Conservation (phyloP, 2,113 vertebrate genomes). For the Chaetodon trifascialis region DNA sequence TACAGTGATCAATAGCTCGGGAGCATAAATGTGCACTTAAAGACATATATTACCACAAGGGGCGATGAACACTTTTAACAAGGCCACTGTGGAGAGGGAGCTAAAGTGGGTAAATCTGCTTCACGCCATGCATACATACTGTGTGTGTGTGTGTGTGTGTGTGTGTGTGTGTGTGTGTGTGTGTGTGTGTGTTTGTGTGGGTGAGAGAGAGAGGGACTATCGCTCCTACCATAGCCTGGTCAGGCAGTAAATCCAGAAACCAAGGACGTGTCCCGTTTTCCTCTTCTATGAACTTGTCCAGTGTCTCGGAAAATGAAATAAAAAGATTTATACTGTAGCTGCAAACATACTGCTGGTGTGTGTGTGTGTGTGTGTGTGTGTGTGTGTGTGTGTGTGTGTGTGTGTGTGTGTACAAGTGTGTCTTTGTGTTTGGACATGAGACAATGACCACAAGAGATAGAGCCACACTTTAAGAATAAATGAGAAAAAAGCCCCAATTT, state of each 20-base stretch:
- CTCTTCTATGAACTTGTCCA: slow-evolving; percentile 84
- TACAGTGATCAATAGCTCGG: slow-evolving; percentile 79
- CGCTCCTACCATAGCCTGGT: slow-evolving; percentile 52
- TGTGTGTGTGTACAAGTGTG: slow-evolving; percentile 13
- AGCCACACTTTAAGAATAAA: slow-evolving; percentile 47
- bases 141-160: slow-evolving; percentile 34
- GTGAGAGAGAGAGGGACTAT: slow-evolving; percentile 24
- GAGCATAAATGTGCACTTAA: slow-evolving; percentile 81
- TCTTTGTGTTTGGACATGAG: slow-evolving; percentile 10
- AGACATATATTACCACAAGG: slow-evolving; percentile 81
- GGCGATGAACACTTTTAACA: slow-evolving; percentile 80
- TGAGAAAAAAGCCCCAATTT: slow-evolving; percentile 45
- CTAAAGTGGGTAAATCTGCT: slow-evolving; percentile 69
- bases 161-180: slow-evolving; percentile 11
- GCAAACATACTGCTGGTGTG: slow-evolving; percentile 61
- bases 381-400: slow-evolving; percentile 7
- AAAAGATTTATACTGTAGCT: slow-evolving; percentile 84
- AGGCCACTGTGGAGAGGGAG: slow-evolving; percentile 65
- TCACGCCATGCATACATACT: slow-evolving; percentile 44
- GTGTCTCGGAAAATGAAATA: slow-evolving; percentile 85
- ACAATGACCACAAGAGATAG: slow-evolving; percentile 41
- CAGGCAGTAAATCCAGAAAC: slow-evolving; percentile 80
- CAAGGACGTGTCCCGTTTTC: slow-evolving; percentile 83
- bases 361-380: slow-evolving; percentile 30
- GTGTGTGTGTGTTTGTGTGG: slow-evolving; percentile 12